A percentile compares a stretch with the other conserved stretches of the same genome.
Conservation (phyloP, 2,888 invertebrate genomes). For the Camptogramma bilineatum region DNA sequence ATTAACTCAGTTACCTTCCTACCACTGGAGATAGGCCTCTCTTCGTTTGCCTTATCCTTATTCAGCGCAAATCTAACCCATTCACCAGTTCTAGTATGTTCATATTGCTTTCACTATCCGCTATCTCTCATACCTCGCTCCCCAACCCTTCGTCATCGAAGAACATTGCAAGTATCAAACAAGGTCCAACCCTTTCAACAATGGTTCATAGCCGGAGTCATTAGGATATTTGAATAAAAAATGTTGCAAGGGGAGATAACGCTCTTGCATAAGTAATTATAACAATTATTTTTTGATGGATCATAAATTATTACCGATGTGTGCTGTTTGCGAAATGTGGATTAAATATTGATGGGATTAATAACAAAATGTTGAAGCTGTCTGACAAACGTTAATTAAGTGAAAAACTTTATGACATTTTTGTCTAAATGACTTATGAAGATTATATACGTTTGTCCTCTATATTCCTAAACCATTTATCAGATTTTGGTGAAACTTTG, state of each 20-base stretch:
- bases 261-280: slow-evolving; percentile 81
- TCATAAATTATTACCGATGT: slow-evolving; percentile 78
- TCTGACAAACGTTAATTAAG: neutral
- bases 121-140: slow-evolving; percentile 8
- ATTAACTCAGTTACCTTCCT: too few species aligned
- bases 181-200: slow-evolving; percentile 61
- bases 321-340: slow-evolving; percentile 17
- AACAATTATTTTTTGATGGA: slow-evolving; percentile 82
- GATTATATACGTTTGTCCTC: neutral
- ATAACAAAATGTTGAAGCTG: neutral
- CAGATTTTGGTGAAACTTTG: too few species aligned
- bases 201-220: slow-evolving; percentile 67
- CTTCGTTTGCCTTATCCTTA: too few species aligned
- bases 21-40: too few species aligned
- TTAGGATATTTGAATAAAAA: slow-evolving; percentile 80
- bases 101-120: neutral
- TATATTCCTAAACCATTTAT: too few species aligned
- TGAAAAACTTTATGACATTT: neutral
- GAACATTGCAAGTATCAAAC: slow-evolving; percentile 46
- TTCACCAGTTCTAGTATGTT: neutral
- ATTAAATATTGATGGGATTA: slow-evolving; percentile 20
- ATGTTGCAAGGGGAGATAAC: slow-evolving; percentile 66
- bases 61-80: too few species aligned
- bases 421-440: neutral
- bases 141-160: slow-evolving; percentile 40